Base-by-base conservation (phyloP, 2,888 invertebrate genomes). In the Odontocerum albicorne region DNA sequence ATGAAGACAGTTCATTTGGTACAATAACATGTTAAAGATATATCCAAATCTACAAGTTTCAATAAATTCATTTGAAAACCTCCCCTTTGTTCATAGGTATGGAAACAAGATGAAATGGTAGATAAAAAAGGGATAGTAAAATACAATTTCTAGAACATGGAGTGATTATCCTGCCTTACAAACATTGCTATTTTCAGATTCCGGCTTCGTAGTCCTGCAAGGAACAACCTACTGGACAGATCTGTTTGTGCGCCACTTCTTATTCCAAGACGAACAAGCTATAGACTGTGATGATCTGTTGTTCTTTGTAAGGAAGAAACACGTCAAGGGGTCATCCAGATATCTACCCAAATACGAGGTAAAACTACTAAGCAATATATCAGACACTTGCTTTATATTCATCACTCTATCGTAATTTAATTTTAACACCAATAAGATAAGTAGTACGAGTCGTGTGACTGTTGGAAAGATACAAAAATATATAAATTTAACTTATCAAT, bases 151-250 rank as follows among this genome's bases (percentile, higher is more conserved):
- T 10, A 17, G 19, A 44, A 19, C 33, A 17, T 19, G 12, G 27
- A 27, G 27, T 27, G 6, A 27, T n/a, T n/a, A n/a, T n/a, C n/a
- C n/a, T n/a, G n/a, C n/a, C n/a, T n/a, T n/a, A n/a, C n/a, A n/a
- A n/a, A n/a, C n/a, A n/a, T n/a, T n/a, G n/a, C n/a, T n/a, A n/a
- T 10, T 75, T 75, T 17, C 77, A 93, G 93, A 93, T 73, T 89
- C 89, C 20, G 93, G 92, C 39, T 95, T 95, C 76, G 94, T 95
- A 62, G 86, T 96, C 72, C 83, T 94, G 12, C 92, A 93, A 74
- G 92, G 93, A 32, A 92, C 92, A 56, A 92, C 92, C 2, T 96
- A 96, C 69, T 96, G 96, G 96, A 96, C 94, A 47, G 93, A 94
- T 72, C 80, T 96, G 63, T 96, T 96, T 74, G 92, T 94, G 62